A percentile compares a stretch with the other conserved stretches of the same genome.
These are phyloP conservation scores for Diploptera punctata DNA, from an alignment of 2,888 invertebrate species.

Conservation along the genomic window DNA sequence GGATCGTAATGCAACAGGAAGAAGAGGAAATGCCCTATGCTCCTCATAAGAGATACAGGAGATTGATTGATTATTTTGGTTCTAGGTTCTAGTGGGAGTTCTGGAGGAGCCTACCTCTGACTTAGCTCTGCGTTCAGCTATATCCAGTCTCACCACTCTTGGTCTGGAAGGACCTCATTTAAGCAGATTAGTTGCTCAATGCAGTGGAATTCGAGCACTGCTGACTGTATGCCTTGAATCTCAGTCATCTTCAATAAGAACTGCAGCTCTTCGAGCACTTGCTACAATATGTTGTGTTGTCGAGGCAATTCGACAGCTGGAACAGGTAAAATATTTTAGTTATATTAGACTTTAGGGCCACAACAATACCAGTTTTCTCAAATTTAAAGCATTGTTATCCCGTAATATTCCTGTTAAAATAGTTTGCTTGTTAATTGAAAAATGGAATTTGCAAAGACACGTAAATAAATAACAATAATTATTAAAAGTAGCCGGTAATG, in stretches of 20 bases:
- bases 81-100: constrained; percentile 70
- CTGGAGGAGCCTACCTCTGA: constrained; percentile 72
- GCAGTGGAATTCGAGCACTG: constrained; percentile 72
- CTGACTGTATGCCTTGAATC: constrained; percentile 77
- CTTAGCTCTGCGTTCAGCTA: constrained; percentile 64
- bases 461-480: too few relatives aligned
- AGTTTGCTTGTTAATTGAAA: too few relatives aligned
- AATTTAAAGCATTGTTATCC: too few relatives aligned
- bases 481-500: too few relatives aligned
- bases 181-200: constrained; percentile 75
- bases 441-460: too few relatives aligned
- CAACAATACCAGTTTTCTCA: too few relatives aligned
- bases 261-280: constrained; percentile 77
- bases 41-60: too few relatives aligned
- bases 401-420: too few relatives aligned
- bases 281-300: constrained; percentile 86
- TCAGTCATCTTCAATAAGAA: constrained; percentile 61
- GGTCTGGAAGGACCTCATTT: constrained; percentile 74
- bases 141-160: constrained; percentile 73
- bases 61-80: too few relatives aligned
- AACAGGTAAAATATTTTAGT: constrained; percentile 67
- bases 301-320: constrained; percentile 83
- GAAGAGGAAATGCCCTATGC: too few relatives aligned
- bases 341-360: too few relatives aligned
- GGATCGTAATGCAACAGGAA: too few relatives aligned